These are phyloP conservation scores for Toxostoma redivivum DNA, from an alignment of 2,113 vertebrate genomes.

Conservation along the genomic window DNA sequence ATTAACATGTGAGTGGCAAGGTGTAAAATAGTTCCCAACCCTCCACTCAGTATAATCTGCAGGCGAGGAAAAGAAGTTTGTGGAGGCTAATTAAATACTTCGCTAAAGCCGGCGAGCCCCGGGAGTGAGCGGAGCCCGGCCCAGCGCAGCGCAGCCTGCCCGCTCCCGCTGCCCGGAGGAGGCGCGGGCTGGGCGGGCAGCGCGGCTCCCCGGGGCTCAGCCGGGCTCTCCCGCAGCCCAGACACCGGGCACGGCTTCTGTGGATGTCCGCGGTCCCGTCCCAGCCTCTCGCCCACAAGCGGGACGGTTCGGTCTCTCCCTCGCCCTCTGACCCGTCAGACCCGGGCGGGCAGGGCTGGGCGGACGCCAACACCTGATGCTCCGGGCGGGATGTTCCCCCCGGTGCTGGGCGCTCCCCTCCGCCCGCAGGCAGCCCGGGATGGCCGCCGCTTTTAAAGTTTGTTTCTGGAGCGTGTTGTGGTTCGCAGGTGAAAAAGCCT, in stretches of 20 bases:
- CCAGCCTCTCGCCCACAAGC: neutral
- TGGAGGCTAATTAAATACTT: slow-evolving; percentile 78
- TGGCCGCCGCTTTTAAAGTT: slow-evolving; percentile 26
- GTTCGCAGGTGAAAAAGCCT: slow-evolving; percentile 86
- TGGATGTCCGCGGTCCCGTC: neutral
- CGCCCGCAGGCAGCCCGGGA: neutral
- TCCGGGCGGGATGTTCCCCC: neutral
- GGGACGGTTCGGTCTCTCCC: neutral
- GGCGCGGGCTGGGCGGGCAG: neutral
- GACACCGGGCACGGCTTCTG: neutral
- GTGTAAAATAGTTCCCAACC: slow-evolving; percentile 82
- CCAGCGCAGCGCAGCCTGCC: neutral
- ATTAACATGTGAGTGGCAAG: slow-evolving; percentile 89
- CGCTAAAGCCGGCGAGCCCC: slow-evolving; percentile 61
- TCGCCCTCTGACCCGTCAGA: neutral
- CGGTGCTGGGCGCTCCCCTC: neutral
- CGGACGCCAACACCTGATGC: neutral
- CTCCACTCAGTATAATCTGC: slow-evolving; percentile 76
- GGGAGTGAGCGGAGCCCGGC: neutral
- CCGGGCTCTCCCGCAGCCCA: neutral
- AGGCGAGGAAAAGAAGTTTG: slow-evolving; percentile 78
- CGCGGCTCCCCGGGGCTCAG: neutral
- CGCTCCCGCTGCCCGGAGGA: neutral
- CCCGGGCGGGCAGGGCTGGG: neutral
- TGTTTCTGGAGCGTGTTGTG: slow-evolving; percentile 77